A percentile compares a stretch with the other conserved stretches of the same genome.
Evolutionary conservation across 2,888 invertebrate species (phyloP).

Genomic region (Napeogenes sylphis): DNA sequence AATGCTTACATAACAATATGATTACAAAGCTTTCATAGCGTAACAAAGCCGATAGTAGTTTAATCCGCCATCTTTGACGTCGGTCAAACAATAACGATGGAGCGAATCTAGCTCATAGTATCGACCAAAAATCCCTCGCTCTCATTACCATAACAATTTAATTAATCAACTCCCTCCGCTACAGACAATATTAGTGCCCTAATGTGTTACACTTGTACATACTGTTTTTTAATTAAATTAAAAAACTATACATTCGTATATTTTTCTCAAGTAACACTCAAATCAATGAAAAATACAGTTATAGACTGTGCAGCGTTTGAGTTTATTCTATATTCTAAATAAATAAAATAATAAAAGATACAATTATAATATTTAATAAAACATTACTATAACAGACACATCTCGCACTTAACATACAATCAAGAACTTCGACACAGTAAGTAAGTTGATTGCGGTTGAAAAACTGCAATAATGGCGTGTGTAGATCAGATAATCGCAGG

Average conservation of each 20-base stretch:
- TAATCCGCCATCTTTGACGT: slow-evolving; percentile 17
- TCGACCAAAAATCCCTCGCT: slow-evolving; percentile 60
- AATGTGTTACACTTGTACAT: slow-evolving; percentile 19
- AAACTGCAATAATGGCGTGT: slow-evolving; percentile 34
- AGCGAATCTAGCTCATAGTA: slow-evolving; percentile 32
- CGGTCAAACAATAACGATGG: slow-evolving; percentile 13
- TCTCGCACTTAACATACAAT: neutral
- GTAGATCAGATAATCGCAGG: slow-evolving; percentile 49
- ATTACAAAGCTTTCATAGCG: slow-evolving; percentile 1
- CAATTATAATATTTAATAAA: neutral
- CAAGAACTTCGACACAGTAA: neutral
- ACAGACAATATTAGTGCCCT: slow-evolving; percentile 41
- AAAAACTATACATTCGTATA: too few relatives aligned
- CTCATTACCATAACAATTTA: slow-evolving; percentile 69
- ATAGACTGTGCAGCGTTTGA: too few relatives aligned
- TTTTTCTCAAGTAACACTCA: too few relatives aligned
- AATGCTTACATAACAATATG: neutral
- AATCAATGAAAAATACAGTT: too few relatives aligned
- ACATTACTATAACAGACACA: neutral
- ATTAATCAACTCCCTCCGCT: slow-evolving; percentile 61
- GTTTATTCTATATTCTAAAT: too few relatives aligned
- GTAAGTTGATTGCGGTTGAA: slow-evolving; percentile 23
- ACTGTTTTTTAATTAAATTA: too few relatives aligned
- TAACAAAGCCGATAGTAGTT: slow-evolving; percentile 4
- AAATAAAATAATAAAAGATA: too few relatives aligned